A percentile compares a stretch with the other conserved stretches of the same genome.
Conservation (phyloP, 2,888 invertebrate genomes). For the Eupithecia vulgata region DNA sequence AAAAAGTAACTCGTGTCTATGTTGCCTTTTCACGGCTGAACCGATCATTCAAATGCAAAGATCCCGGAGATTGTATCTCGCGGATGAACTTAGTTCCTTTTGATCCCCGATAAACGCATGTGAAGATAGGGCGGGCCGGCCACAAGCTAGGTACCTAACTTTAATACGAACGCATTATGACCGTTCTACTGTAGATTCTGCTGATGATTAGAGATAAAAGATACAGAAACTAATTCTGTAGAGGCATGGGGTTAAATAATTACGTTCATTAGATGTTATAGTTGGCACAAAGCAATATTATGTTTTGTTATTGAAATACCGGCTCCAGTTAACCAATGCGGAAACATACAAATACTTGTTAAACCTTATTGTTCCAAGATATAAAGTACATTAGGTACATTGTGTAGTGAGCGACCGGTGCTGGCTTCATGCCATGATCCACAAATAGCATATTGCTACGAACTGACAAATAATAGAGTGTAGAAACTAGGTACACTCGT, state of each 20-base stretch:
- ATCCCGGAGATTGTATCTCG: too few species aligned
- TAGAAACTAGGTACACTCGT: conserved; percentile 2
- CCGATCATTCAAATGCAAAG: neutral
- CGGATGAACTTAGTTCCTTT: too few species aligned
- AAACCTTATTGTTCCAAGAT: conserved; percentile 43
- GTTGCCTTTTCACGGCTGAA: neutral
- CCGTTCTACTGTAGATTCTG: neutral
- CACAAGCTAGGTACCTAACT: too few species aligned
- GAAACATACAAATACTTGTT: conserved; percentile 28
- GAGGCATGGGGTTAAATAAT: neutral
- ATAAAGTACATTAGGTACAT: conserved; percentile 20
- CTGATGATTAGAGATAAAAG: neutral
- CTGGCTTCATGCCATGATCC: conserved; percentile 53
- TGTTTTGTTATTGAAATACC: neutral
- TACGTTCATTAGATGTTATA: neutral
- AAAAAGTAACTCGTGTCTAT: too few species aligned
- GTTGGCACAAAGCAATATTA: neutral
- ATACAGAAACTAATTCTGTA: too few species aligned
- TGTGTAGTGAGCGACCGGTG: conserved; percentile 31
- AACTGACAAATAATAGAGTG: conserved; percentile 42
- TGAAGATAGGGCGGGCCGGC: too few species aligned
- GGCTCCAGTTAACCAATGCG: conserved; percentile 20
- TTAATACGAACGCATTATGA: too few species aligned
- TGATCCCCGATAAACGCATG: neutral
- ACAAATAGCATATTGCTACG: conserved; percentile 49